Conservation (phyloP, 2,113 vertebrate species). For the Dipodomys merriami region DNA sequence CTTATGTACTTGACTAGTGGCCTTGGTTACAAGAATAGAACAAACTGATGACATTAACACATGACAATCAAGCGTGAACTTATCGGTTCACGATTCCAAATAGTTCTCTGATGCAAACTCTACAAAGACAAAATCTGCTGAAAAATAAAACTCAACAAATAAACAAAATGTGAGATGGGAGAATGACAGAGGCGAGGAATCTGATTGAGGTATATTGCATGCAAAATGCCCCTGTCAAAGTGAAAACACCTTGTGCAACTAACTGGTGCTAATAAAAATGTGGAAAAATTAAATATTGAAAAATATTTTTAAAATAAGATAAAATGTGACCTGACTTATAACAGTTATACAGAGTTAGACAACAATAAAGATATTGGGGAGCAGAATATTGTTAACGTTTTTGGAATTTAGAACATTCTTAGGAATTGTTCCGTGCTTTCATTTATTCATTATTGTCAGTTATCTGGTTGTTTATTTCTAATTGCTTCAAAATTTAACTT, state of each 20-base stretch:
- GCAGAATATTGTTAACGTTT: neutral
- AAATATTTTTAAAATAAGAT: neutral
- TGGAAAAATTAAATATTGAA: no score
- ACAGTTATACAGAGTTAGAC: neutral
- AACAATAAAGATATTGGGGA: neutral
- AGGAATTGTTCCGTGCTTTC: neutral
- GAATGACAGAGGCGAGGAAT: no score
- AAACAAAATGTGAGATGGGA: no score
- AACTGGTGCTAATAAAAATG: no score
- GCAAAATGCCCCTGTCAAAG: no score
- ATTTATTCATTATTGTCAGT: neutral
- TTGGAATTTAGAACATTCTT: neutral
- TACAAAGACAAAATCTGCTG: constrained; percentile 36
- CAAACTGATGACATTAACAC: constrained; percentile 37
- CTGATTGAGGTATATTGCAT: no score
- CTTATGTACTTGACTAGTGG: neutral
- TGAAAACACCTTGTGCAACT: no score
- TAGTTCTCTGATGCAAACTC: neutral
- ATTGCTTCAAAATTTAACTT: constrained; percentile 1
- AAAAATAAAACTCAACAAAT: constrained; percentile 49
- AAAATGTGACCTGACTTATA: neutral
- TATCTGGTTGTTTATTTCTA: neutral
- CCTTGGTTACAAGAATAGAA: constrained; percentile 4
- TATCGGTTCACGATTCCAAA: neutral
- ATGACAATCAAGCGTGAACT: constrained; percentile 34